These are phyloP conservation scores for Saccopteryx bilineata DNA, from an alignment of 2,113 vertebrate genomes.

Conservation along the genomic window DNA sequence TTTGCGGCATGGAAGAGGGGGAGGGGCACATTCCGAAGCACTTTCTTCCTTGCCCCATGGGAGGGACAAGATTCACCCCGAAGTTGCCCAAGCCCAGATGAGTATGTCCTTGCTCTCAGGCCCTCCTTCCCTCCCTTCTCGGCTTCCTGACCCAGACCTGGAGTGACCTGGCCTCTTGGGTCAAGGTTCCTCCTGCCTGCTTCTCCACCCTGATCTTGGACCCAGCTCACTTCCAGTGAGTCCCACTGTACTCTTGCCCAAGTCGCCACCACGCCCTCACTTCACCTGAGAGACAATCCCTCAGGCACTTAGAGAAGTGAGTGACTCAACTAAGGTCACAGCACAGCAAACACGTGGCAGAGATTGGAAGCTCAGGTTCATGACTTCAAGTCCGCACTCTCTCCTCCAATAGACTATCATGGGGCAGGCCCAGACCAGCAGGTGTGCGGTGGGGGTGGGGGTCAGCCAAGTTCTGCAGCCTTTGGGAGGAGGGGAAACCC, in stretches of 20 bases:
- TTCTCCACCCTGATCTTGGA: neutral
- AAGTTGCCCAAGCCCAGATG: neutral
- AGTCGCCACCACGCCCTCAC: neutral
- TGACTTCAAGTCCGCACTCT: neutral
- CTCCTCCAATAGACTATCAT: neutral
- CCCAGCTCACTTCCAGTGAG: neutral
- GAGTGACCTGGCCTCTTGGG: neutral
- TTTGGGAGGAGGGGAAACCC: neutral
- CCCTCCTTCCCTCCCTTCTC: neutral
- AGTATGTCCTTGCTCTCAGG: neutral
- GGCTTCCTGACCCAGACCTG: neutral
- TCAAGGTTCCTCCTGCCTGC: neutral
- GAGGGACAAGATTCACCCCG: neutral
- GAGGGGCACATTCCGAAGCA: conserved; percentile 68
- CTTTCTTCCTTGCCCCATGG: neutral
- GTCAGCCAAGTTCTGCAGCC: neutral
- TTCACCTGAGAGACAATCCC: neutral
- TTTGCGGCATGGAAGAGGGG: neutral
- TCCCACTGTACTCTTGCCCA: neutral
- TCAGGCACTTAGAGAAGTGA: neutral
- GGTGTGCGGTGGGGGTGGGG: neutral
- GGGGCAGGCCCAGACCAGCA: neutral
- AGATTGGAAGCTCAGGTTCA: neutral
- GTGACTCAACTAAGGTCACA: neutral
- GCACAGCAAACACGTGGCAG: neutral